Evolutionary conservation across 2,888 invertebrate species (phyloP).

Genomic region (Gisinianus flammeolus): DNA sequence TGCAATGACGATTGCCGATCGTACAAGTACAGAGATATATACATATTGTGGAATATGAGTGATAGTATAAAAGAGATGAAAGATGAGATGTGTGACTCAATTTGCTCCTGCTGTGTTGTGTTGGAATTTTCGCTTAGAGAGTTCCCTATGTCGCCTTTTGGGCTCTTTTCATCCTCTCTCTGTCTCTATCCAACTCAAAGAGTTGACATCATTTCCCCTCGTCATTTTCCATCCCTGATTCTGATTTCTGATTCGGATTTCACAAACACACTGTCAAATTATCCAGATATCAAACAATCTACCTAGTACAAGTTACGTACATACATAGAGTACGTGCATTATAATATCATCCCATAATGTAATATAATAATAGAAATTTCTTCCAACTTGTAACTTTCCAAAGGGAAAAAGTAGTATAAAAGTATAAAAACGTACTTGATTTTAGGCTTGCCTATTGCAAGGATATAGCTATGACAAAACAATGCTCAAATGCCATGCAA

Average conservation of each 20-base stretch:
- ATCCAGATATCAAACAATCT: not conserved
- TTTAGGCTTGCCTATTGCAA: no score
- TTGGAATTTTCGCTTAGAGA: not conserved
- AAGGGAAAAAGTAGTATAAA: not conserved
- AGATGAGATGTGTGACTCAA: slow-evolving; percentile 5
- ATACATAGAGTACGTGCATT: no score
- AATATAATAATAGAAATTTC: no score
- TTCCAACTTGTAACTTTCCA: not conserved
- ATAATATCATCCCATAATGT: no score
- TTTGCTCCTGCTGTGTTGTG: slow-evolving; percentile 9
- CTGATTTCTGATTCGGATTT: not conserved
- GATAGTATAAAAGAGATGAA: slow-evolving; percentile 11
- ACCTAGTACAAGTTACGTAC: no score
- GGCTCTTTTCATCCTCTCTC: not conserved
- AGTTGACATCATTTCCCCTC: slow-evolving; percentile 7
- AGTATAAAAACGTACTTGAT: not conserved
- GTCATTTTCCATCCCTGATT: not conserved
- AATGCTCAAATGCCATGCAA: no score
- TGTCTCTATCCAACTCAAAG: not conserved
- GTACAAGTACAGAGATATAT: no score
- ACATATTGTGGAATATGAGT: not conserved
- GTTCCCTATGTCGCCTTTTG: not conserved
- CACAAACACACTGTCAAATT: slow-evolving; percentile 10
- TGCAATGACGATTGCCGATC: no score
- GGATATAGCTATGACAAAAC: no score